Percentiles rank a stretch among this genome's conserved stretches.
These are phyloP conservation scores for Syngnathus typhle DNA, from an alignment of 2,113 vertebrate genomes.

Conservation along the genomic window DNA sequence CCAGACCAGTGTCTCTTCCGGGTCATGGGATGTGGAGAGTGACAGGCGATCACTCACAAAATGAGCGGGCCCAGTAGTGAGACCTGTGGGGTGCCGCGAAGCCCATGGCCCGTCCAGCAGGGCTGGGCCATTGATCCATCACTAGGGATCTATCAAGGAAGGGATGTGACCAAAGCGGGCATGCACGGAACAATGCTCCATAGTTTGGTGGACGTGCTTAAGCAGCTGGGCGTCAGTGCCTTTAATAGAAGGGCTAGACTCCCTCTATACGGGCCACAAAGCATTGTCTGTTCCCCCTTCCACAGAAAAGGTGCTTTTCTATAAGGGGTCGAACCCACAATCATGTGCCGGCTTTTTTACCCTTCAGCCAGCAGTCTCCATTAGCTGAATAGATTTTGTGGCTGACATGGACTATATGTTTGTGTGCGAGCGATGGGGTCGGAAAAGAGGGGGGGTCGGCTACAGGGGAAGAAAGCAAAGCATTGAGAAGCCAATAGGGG, in stretches of 20 bases:
- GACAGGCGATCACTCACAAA: constrained; percentile 65
- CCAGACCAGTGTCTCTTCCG: constrained; percentile 58
- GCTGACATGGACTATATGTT: constrained; percentile 66
- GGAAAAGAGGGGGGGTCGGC: constrained; percentile 31
- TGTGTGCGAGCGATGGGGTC: constrained; percentile 41
- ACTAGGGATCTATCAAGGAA: constrained; percentile 63
- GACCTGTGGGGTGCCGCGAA: constrained; percentile 62
- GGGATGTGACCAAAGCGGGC: constrained; percentile 72
- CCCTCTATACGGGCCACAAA: constrained; percentile 68
- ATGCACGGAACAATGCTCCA: constrained; percentile 69
- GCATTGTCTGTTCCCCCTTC: constrained; percentile 68
- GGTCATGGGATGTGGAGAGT: constrained; percentile 52
- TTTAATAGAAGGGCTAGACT: constrained; percentile 68
- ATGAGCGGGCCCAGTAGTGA: constrained; percentile 60
- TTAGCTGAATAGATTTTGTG: constrained; percentile 64
- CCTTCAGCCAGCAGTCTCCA: constrained; percentile 53
- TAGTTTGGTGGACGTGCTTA: constrained; percentile 71
- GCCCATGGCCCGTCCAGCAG: constrained; percentile 46
- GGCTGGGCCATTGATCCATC: constrained; percentile 66
- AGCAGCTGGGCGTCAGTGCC: constrained; percentile 74
- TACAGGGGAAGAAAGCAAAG: constrained; percentile 60
- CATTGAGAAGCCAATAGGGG: constrained; percentile 57
- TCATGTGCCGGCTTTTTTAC: constrained; percentile 68
- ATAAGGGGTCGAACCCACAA: constrained; percentile 54
- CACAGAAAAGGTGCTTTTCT: constrained; percentile 69